These are phyloP conservation scores for Forbesichthys agassizii DNA, from an alignment of 2,113 vertebrate species.

Conservation along the genomic window DNA sequence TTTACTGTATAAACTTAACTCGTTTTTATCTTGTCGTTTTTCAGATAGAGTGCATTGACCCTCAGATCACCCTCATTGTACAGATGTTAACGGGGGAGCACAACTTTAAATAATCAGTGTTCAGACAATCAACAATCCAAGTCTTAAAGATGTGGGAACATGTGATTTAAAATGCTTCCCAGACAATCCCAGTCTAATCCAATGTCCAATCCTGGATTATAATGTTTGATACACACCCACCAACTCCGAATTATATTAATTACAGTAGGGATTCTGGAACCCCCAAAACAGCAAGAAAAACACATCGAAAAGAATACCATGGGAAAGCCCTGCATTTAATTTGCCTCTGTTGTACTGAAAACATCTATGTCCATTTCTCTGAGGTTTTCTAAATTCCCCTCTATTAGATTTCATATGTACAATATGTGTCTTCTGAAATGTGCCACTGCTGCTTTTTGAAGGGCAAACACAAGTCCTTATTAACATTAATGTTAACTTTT, in stretches of 20 bases:
- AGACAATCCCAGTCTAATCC: constrained; percentile 69
- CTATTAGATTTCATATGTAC: background rate
- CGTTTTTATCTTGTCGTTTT: background rate
- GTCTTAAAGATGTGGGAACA: constrained; percentile 40
- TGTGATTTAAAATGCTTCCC: constrained; percentile 50
- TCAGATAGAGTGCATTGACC: background rate
- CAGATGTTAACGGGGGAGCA: constrained; percentile 15
- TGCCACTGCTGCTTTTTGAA: constrained; percentile 11
- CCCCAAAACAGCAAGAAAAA: background rate
- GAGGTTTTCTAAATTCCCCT: constrained; percentile 35
- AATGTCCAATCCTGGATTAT: constrained; percentile 64
- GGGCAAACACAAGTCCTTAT: too few species aligned
- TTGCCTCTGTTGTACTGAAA: constrained; percentile 14
- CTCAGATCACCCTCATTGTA: background rate
- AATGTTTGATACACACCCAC: constrained; percentile 49
- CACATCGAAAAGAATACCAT: background rate
- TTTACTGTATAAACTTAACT: too few species aligned
- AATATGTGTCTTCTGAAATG: too few species aligned
- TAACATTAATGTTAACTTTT: too few species aligned
- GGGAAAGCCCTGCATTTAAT: background rate
- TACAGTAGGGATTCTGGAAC: constrained; percentile 48
- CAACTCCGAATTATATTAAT: constrained; percentile 50
- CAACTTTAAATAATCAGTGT: constrained; percentile 31
- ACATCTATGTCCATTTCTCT: constrained; percentile 21
- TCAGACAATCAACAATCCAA: constrained; percentile 33